Evolutionary conservation across 2,888 invertebrate genomes (phyloP).

Genomic region (Flabesymbios commensalis): DNA sequence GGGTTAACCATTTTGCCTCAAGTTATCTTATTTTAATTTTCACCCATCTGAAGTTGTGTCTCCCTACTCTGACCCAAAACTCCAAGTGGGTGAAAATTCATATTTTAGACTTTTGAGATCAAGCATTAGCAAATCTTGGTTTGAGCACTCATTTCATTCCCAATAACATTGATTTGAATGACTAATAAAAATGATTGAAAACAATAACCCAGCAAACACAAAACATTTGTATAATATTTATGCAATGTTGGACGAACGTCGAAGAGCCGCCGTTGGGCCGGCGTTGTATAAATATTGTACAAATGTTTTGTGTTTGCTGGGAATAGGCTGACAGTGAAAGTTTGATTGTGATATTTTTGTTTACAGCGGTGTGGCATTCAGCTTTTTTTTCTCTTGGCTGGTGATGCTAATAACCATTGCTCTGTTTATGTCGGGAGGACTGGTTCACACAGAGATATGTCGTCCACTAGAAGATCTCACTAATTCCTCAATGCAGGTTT

Average conservation of each 20-base stretch:
- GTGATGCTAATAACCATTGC: conserved; percentile 49
- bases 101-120: background rate
- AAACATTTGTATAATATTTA: too few relatives aligned
- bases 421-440: conserved; percentile 47
- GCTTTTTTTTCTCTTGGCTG: conserved; percentile 52
- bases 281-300: too few relatives aligned
- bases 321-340: background rate
- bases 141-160: background rate
- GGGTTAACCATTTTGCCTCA: background rate
- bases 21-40: too few relatives aligned
- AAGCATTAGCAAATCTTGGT: background rate
- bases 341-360: background rate
- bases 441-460: conserved; percentile 49
- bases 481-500: background rate
- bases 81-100: background rate
- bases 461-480: conserved; percentile 13
- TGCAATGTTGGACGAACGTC: too few relatives aligned
- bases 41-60: too few relatives aligned
- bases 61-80: background rate
- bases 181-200: too few relatives aligned
- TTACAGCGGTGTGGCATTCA: conserved; percentile 55
- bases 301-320: too few relatives aligned
- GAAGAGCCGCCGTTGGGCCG: too few relatives aligned
- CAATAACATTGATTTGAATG: too few relatives aligned
- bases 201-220: too few relatives aligned